These are phyloP conservation scores for Physella acuta DNA, from an alignment of 1,140 invertebrate genomes.

Conservation along the genomic window DNA sequence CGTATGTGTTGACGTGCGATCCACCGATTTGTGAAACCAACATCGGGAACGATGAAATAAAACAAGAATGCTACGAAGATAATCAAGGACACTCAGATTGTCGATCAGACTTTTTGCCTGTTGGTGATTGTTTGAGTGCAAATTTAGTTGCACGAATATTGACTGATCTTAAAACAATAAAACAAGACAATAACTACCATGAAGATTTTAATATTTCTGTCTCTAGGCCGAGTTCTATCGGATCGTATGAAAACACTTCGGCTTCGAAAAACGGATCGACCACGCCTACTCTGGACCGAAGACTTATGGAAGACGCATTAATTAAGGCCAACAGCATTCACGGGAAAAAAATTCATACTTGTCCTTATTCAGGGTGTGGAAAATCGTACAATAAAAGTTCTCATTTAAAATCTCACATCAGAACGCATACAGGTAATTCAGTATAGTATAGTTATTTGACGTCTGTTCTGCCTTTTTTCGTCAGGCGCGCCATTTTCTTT, in stretches of 20 bases:
- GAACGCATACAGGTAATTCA: constrained; percentile 65
- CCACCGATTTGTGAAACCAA: neutral
- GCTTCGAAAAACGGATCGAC: constrained; percentile 6
- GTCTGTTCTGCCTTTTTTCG: constrained; percentile 17
- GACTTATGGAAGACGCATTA: constrained; percentile 57
- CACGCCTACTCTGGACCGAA: constrained; percentile 33
- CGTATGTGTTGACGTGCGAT: constrained; percentile 21
- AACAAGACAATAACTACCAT: constrained; percentile 27
- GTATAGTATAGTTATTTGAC: too few species aligned
- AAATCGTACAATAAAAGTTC: constrained; percentile 75
- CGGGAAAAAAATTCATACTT: constrained; percentile 63
- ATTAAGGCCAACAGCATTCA: constrained; percentile 63
- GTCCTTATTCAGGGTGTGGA: constrained; percentile 67
- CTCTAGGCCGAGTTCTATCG: neutral
- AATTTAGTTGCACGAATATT: constrained; percentile 20
- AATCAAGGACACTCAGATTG: constrained; percentile 10
- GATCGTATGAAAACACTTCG: neutral
- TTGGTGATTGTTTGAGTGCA: constrained; percentile 7
- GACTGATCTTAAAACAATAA: constrained; percentile 22
- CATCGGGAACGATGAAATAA: neutral
- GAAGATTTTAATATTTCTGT: constrained; percentile 19
- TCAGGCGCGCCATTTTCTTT: constrained; percentile 27
- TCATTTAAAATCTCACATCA: constrained; percentile 70
- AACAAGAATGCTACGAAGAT: neutral
- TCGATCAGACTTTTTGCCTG: constrained; percentile 1